Percentiles rank a stretch among this genome's conserved stretches.
Evolutionary conservation across 2,888 invertebrate species (phyloP).

Genomic region (Elegia similella): DNA sequence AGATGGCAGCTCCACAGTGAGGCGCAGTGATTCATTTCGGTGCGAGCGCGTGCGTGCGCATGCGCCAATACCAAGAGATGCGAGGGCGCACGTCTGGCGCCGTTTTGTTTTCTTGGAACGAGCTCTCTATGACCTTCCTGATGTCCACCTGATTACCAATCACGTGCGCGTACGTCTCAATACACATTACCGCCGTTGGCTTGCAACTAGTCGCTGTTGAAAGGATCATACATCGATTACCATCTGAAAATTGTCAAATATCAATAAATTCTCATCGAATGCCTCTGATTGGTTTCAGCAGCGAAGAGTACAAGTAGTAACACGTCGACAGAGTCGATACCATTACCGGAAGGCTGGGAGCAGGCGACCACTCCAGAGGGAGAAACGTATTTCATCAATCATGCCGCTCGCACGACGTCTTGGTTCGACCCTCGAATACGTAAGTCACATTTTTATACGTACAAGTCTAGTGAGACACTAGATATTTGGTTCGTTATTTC

Average conservation of each 20-base stretch:
- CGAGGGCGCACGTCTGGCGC: constrained; percentile 54
- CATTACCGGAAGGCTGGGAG: constrained; percentile 94
- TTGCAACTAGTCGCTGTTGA: constrained; percentile 78
- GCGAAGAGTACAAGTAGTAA: constrained; percentile 80
- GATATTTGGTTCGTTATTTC: no score
- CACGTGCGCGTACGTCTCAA: constrained; percentile 61
- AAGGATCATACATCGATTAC: constrained; percentile 56
- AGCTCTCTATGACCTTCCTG: constrained; percentile 61
- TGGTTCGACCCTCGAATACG: constrained; percentile 99
- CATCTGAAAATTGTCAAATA: constrained; percentile 25
- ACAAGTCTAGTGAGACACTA: constrained; percentile 9
- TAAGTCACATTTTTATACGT: constrained; percentile 80
- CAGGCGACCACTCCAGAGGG: constrained; percentile 92
- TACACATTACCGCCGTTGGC: constrained; percentile 44
- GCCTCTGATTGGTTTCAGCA: constrained; percentile 75
- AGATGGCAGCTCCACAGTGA: constrained; percentile 30
- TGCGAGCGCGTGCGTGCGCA: constrained; percentile 30
- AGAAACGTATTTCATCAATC: constrained; percentile 95
- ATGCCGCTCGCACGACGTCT: constrained; percentile 95
- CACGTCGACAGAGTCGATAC: constrained; percentile 82
- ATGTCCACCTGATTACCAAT: constrained; percentile 56
- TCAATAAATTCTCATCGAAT: constrained; percentile 32
- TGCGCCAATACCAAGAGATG: constrained; percentile 37
- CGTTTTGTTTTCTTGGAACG: constrained; percentile 62
- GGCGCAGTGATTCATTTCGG: constrained; percentile 47